Percentiles rank a stretch among this genome's conserved stretches.
Conservation (phyloP, 2,113 vertebrate species). For the Rhinopomastus cyanomelas region DNA sequence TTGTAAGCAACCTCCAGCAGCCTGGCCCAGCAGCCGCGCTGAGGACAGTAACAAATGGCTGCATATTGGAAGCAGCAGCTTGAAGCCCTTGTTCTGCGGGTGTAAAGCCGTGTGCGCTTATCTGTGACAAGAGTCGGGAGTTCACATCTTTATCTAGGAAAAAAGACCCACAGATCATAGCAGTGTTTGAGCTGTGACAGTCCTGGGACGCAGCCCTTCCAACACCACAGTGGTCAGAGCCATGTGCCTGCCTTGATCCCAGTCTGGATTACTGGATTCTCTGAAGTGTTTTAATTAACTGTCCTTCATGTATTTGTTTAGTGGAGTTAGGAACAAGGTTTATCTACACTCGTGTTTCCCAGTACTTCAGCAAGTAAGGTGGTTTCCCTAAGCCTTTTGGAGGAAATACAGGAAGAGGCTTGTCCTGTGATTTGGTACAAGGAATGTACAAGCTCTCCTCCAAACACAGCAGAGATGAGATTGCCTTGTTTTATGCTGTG, state of each 20-base stretch:
- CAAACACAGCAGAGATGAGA: not conserved
- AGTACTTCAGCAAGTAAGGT: not conserved
- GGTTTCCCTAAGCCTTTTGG: not conserved
- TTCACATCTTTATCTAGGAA: slow-evolving; percentile 57
- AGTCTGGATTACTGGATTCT: not conserved
- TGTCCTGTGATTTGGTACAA: not conserved
- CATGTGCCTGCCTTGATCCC: not conserved
- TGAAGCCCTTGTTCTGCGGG: not conserved
- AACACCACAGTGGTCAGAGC: not conserved
- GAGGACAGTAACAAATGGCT: slow-evolving; percentile 22
- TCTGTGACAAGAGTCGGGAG: slow-evolving; percentile 47
- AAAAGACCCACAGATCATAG: not conserved
- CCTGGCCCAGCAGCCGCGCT: not conserved
- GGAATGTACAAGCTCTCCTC: not conserved
- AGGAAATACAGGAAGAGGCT: not conserved
- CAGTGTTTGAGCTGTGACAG: slow-evolving; percentile 3
- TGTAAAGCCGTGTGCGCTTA: slow-evolving; percentile 28
- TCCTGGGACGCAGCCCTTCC: slow-evolving; percentile 2
- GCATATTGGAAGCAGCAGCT: not conserved
- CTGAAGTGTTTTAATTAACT: not conserved
- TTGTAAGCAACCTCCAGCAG: not conserved
- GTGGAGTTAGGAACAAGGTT: not conserved
- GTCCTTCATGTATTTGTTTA: not conserved
- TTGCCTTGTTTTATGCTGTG: not conserved
- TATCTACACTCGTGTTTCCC: not conserved